phyloP scores from a whole-genome alignment of 2,888 invertebrate genomes.

The Lutraria lutraria region DNA sequence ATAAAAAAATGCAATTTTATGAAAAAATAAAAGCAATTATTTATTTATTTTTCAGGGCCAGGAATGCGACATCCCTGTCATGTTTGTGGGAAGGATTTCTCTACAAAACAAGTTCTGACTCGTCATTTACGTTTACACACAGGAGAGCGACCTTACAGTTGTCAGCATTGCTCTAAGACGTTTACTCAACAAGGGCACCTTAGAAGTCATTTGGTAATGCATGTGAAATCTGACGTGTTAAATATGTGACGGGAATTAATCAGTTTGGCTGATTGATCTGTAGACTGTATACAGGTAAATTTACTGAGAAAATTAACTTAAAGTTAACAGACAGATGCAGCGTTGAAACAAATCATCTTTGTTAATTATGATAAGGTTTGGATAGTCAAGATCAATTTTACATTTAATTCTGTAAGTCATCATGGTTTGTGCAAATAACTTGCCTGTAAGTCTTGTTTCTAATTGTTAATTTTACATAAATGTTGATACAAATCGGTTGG shows the following conservation, averaged over 20 bases:
- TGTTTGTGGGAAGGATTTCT: slow-evolving; percentile 19
- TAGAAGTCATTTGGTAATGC: slow-evolving; percentile 43
- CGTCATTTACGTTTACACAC: slow-evolving; percentile 25
- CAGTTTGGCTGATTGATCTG: background rate
- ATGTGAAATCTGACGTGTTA: background rate
- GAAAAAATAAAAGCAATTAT: no score
- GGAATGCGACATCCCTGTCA: background rate
- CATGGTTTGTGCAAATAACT: no score
- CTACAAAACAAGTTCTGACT: background rate
- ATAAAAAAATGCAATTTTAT: no score
- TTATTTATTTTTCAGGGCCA: background rate
- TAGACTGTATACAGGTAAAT: background rate
- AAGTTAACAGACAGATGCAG: no score
- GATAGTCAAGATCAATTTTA: no score
- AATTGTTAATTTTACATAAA: no score
- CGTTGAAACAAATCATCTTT: no score
- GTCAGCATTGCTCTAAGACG: slow-evolving; percentile 15
- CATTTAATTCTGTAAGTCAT: no score
- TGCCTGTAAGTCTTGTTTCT: no score
- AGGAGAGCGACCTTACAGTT: slow-evolving; percentile 29
- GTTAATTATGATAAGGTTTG: no score
- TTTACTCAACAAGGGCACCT: slow-evolving; percentile 36
- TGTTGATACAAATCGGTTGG: no score
- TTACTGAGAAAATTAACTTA: no score
- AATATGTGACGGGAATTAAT: background rate